Evolutionary conservation across 2,888 invertebrate genomes (phyloP), one percentile per base, ranked within the genome.

Genomic region (Chloroclysta siterata): DNA sequence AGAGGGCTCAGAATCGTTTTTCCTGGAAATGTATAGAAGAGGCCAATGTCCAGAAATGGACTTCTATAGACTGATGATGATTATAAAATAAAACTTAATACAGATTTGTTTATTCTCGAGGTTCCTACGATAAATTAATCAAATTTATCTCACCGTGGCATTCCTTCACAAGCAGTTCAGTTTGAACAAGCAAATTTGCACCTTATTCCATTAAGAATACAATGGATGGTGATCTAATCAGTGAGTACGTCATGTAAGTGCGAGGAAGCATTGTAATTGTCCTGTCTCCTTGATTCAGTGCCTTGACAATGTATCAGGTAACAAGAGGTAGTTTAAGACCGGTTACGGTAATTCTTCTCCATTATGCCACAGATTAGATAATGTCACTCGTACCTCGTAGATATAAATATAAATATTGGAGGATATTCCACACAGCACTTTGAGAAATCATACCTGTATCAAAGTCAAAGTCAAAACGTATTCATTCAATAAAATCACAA

Each of bases 271-370:
- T 76, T 75, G 75, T 80, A 78, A 81, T 83, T 78, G 75, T 73
- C 76, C 58, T 72, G 75, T 83, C 79, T 82, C 84, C 83, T 87
- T 85, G 85, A 80, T 78, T 78, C 69, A 60, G 72, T 78, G 81
- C 87, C 87, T 89, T 89, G 88, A 85, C 86, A 89, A 82, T 85
- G 85, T 81, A 83, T 85, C 84, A 83, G 79, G 77, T 77, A 77
- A 84, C 83, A 84, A 87, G 86, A 83, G 81, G 72, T 64, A 71
- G 75, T 39, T 83, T 76, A 80, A 69, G 70, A 82, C 83, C 75
- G 72, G 83, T 84, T 80, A 85, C 87, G 84, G 75, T 83, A 89
- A 89, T 87, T 44, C 29, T n/a, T 39, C 74, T 65, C 88, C 13
- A 50, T 11, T 39, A 11, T 39, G 8, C 33, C 33, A 33, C 33